phyloP scores from a whole-genome alignment of 1,140 invertebrate species.

The Physella acuta region DNA sequence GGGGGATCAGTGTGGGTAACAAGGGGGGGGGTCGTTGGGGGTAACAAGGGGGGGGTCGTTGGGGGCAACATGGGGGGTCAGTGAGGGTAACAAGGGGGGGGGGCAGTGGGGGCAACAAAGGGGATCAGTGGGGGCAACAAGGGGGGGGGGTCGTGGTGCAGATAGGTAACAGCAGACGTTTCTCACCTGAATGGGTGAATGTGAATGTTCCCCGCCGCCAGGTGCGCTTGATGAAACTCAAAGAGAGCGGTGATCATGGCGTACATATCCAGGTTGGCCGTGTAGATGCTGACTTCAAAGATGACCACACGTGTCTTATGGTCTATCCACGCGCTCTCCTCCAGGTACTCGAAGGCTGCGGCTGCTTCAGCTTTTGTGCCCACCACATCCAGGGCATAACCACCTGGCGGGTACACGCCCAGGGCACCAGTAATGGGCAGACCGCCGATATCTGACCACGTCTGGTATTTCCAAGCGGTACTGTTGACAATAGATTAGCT shows the following conservation, averaged over 20 bases:
- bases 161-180: too few species aligned
- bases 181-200: constrained; percentile 23
- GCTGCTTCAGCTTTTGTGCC: constrained; percentile 48
- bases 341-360: constrained; percentile 47
- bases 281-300: constrained; percentile 64
- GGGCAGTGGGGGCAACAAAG: too few species aligned
- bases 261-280: constrained; percentile 57
- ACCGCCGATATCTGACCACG: constrained; percentile 38
- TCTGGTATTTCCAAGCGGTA: constrained; percentile 39
- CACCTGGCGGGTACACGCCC: constrained; percentile 62
- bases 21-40: too few species aligned
- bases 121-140: too few species aligned
- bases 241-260: constrained; percentile 41
- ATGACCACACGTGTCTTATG: constrained; percentile 61
- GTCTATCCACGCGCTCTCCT: constrained; percentile 62
- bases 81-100: too few species aligned
- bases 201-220: constrained; percentile 25
- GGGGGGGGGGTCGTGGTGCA: too few species aligned
- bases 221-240: constrained; percentile 37
- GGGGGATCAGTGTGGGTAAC: too few species aligned
- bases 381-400: constrained; percentile 61
- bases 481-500: constrained; percentile 14
- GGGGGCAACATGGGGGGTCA: too few species aligned
- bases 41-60: too few species aligned
- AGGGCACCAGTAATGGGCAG: constrained; percentile 56